Evolutionary conservation across 2,113 vertebrate genomes (phyloP), one percentile per base, ranked within the genome.

Genomic region (Chrysochloris asiatica): DNA sequence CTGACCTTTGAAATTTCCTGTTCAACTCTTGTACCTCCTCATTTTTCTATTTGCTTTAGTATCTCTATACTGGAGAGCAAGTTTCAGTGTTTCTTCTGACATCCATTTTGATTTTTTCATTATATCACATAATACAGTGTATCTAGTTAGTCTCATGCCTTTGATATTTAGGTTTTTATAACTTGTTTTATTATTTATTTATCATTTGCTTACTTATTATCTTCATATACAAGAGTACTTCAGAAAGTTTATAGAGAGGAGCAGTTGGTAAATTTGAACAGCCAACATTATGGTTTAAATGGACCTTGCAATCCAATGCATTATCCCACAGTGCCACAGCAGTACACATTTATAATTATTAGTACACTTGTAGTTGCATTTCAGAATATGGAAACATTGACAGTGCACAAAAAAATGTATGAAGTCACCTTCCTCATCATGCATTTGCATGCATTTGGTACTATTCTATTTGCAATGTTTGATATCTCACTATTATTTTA

Each of bases 381-480:
- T 61, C n/a, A 61, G 38, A 85, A 52, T 36, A 63, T 19, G 3
- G 2, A 75, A 87, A 63, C 73, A 78, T 19, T 84, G 89, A 56
- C 1, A 65, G 45, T 54, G 28, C 8, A 56, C 13, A 4, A 78
- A 28, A n/a, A 75, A 94, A 54, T 69, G 1, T 76, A n/a, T 38
- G 19, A 71, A 14, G 6, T 48, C 71, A 24, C 6, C 76, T 69
- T 81, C 1, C 22, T 91, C 82, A 24, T 50, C 84, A 2, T 86
- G 85, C 9, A 87, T 75, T 38, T 91, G 4, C 17, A 95, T 82
- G 41, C 3, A 87, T 71, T 75, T 89, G 22, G 1, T 75, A n/a
- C 54, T 82, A 79, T 41, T 79, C 24, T 78, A 45, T 67, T 90
- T 11, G 43, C 71, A 63, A 78, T 48, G 10, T 91, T 87, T 95